A percentile compares a stretch with the other conserved stretches of the same genome.
These are phyloP conservation scores for Sinodicranocentrus sp. DNA, from an alignment of 2,888 invertebrate species.

Conservation along the genomic window DNA sequence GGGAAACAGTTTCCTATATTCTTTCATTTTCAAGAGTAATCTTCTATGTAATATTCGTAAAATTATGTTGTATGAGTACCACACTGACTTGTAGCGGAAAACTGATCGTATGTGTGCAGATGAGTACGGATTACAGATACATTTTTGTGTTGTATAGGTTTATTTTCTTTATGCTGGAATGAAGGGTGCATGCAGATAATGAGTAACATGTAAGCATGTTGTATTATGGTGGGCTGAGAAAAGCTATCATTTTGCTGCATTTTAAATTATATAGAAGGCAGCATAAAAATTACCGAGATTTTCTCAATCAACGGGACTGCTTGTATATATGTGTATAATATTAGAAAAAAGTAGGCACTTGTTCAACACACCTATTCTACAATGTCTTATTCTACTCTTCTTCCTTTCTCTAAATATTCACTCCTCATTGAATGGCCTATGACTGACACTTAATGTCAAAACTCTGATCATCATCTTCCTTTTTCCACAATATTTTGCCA, in stretches of 20 bases:
- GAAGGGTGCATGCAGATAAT: slow-evolving; percentile 21
- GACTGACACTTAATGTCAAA: slow-evolving; percentile 63
- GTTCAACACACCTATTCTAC: slow-evolving; percentile 16
- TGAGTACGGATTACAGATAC: background rate
- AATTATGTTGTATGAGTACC: background rate
- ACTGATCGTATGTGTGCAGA: too few relatives aligned
- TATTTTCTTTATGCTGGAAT: too few relatives aligned
- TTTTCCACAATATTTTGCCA: slow-evolving; percentile 45
- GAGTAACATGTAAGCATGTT: background rate
- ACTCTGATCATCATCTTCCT: slow-evolving; percentile 46
- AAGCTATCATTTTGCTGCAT: slow-evolving; percentile 57
- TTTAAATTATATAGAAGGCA: slow-evolving; percentile 49
- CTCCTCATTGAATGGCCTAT: slow-evolving; percentile 47
- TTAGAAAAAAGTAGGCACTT: slow-evolving; percentile 33
- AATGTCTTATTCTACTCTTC: background rate
- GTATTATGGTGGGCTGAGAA: slow-evolving; percentile 24
- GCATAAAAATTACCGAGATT: slow-evolving; percentile 47
- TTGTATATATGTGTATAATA: slow-evolving; percentile 10
- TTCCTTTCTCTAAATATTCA: background rate
- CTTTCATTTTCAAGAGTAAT: slow-evolving; percentile 47
- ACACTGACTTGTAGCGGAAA: too few relatives aligned
- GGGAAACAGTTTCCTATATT: slow-evolving; percentile 31
- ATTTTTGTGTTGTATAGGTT: slow-evolving; percentile 18
- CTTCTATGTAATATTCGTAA: slow-evolving; percentile 4
- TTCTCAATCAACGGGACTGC: slow-evolving; percentile 53